Evolutionary conservation across 2,888 invertebrate genomes (phyloP), one percentile per base, ranked within the genome.

Genomic region (Drosophila ustulata): DNA sequence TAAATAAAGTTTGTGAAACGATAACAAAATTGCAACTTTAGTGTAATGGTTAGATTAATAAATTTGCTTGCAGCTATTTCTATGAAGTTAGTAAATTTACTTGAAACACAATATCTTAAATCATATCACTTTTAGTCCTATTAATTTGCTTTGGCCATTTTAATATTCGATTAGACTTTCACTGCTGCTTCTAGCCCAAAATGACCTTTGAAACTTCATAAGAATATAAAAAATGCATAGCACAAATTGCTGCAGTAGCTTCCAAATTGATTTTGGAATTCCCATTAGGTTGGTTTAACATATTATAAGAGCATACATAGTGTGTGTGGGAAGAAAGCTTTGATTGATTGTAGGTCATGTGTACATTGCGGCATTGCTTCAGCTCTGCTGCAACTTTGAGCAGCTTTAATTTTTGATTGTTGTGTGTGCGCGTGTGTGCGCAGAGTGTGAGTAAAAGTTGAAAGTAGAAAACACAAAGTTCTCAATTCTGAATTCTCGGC

Each of bases 331-430:
- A 41, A 7, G 13, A 41, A 13, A n/a, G 11, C 57, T 61, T 69
- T 66, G 69, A 78, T 87, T 73, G 84, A 83, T 81, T 83, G 72
- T 81, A 66, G 87, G 82, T 82, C 87, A 82, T 78, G 84, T 82
- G 65, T 84, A 50, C 57, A 46, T 75, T 77, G 72, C 56, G 49
- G 52, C 26, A 46, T 41, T 26, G 47, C 62, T 64, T 18, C 25
- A 47, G 58, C 34, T 52, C 23, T 56, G 53, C 52, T 80, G 84
- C 73, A 84, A 68, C 50, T 71, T 67, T 73, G 51, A 74, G 46
- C 30, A 72, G 71, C 82, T 82, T 83, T 72, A 81, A 81, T 76
- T 73, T 84, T 84, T 64, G 66, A 74, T 73, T 68, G 49, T 57
- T 50, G 41, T 71, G 18, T 18, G 18, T 18, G 18, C 68, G 49